Evolutionary conservation across 2,113 vertebrate genomes (phyloP).

Genomic region (Leucosticte australis): DNA sequence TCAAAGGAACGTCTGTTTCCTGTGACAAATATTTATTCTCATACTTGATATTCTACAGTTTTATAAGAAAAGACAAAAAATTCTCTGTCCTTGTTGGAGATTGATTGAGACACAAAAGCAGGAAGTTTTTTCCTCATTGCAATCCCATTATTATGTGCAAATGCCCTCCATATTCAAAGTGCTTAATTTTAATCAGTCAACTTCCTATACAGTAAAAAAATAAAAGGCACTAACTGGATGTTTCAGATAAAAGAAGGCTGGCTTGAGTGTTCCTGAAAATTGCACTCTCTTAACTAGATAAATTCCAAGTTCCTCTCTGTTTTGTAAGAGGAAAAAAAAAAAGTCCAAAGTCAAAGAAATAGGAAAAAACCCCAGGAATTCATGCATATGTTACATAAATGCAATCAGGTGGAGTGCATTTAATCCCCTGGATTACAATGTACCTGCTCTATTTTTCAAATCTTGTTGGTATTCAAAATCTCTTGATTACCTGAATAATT

Average conservation of each 20-base stretch:
- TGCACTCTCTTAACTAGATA: background rate
- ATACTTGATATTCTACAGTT: background rate
- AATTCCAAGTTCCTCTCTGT: background rate
- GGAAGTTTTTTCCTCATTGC: background rate
- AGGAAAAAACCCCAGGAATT: background rate
- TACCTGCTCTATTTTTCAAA: conserved; percentile 16
- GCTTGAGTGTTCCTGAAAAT: background rate
- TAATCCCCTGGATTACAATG: conserved; percentile 20
- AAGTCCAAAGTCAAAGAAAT: background rate
- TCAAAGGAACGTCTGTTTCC: background rate
- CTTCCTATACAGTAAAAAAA: background rate
- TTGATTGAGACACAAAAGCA: background rate
- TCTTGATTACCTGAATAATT: background rate
- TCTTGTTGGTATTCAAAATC: background rate
- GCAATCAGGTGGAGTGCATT: conserved; percentile 28
- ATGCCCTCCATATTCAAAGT: background rate
- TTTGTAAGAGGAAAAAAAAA: background rate
- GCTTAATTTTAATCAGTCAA: background rate
- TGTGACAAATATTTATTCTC: background rate
- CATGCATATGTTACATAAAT: conserved; percentile 32
- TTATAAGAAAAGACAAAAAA: background rate
- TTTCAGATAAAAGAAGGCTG: background rate
- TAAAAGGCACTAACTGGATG: background rate
- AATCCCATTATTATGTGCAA: background rate
- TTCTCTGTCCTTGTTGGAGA: background rate